phyloP scores from a whole-genome alignment of 1,140 invertebrate species.

The Drosophila punjabiensis region DNA sequence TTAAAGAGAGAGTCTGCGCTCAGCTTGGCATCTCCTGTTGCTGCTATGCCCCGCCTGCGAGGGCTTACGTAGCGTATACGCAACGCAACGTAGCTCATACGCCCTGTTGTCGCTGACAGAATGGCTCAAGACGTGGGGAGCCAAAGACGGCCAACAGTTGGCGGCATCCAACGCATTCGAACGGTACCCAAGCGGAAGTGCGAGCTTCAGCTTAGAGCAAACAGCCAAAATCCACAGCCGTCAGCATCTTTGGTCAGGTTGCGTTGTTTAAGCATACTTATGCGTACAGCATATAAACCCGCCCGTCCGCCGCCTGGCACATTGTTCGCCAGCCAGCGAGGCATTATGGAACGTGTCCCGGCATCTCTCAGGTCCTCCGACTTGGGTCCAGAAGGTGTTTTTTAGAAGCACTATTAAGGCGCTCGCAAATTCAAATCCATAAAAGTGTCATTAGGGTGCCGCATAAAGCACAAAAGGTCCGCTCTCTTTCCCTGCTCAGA shows the following conservation, averaged over 20 bases:
- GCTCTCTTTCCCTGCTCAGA: slow-evolving; percentile 17
- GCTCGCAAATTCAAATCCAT: slow-evolving; percentile 55
- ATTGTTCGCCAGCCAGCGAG: slow-evolving; percentile 23
- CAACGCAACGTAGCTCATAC: slow-evolving; percentile 40
- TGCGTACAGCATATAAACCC: slow-evolving; percentile 11
- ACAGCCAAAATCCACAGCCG: slow-evolving; percentile 31
- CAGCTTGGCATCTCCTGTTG: neutral
- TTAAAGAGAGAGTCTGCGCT: slow-evolving; percentile 44
- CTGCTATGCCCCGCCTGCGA: slow-evolving; percentile 72
- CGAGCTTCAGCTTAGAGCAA: slow-evolving; percentile 23
- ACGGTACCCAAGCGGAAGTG: slow-evolving; percentile 66
- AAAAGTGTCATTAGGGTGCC: slow-evolving; percentile 62
- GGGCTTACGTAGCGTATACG: slow-evolving; percentile 58
- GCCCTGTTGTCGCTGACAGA: slow-evolving; percentile 21
- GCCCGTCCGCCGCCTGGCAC: slow-evolving; percentile 6
- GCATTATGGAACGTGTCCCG: slow-evolving; percentile 44
- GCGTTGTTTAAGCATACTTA: slow-evolving; percentile 19
- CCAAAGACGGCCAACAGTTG: slow-evolving; percentile 50
- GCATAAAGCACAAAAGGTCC: slow-evolving; percentile 60
- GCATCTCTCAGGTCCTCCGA: slow-evolving; percentile 14
- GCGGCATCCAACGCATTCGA: slow-evolving; percentile 49
- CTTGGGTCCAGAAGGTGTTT: slow-evolving; percentile 12
- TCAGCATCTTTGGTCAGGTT: slow-evolving; percentile 15
- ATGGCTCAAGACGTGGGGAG: slow-evolving; percentile 3
- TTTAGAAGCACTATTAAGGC: slow-evolving; percentile 29